phyloP scores from a whole-genome alignment of 2,797 vertebrate genomes.

The Lagorchestes hirsutus region DNA sequence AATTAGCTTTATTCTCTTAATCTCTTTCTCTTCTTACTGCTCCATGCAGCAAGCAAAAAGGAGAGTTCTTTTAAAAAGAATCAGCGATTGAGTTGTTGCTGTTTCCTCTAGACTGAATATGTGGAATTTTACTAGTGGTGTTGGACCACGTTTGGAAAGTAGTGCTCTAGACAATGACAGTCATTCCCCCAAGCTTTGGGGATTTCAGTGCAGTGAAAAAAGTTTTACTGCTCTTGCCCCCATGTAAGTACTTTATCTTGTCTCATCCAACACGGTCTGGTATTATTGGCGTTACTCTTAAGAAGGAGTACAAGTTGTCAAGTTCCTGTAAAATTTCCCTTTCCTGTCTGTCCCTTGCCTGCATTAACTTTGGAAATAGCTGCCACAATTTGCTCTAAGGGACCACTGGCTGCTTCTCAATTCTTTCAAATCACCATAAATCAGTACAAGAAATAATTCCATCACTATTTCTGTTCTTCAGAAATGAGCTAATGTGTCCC shows the following conservation, averaged over 20 bases:
- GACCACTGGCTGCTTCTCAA: background rate
- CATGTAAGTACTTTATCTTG: background rate
- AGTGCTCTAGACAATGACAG: background rate
- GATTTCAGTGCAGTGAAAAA: background rate
- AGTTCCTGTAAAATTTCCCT: background rate
- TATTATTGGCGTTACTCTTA: background rate
- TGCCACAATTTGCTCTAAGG: background rate
- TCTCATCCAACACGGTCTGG: background rate
- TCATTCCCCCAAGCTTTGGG: background rate
- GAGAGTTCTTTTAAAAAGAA: background rate
- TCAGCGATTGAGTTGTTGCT: background rate
- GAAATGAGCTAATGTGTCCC: background rate
- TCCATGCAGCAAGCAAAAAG: background rate
- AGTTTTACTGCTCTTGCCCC: background rate
- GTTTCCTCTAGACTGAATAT: background rate
- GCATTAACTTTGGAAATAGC: background rate
- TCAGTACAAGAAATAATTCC: background rate
- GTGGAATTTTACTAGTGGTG: background rate
- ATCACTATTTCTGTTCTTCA: background rate
- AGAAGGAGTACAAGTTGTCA: background rate
- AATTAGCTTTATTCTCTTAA: background rate
- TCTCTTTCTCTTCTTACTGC: background rate
- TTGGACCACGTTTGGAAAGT: background rate
- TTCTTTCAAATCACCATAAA: background rate
- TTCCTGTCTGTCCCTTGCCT: background rate